Conservation (phyloP, 2,888 invertebrate genomes). For the Aspidiotus destructor region DNA sequence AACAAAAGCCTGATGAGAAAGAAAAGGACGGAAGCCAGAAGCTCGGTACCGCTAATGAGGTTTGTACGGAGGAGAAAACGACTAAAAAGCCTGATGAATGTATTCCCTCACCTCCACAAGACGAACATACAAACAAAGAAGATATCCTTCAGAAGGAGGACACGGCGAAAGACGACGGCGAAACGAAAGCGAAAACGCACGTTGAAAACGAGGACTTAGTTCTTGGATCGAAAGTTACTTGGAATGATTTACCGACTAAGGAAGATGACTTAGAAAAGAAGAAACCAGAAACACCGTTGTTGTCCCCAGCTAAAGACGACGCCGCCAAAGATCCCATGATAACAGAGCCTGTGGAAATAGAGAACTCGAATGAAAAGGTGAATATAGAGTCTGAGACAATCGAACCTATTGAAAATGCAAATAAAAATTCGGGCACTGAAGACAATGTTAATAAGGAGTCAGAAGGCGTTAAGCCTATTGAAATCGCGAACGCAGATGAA, state of each 20-base stretch:
- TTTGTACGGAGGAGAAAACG: neutral
- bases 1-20: conserved; percentile 10
- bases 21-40: conserved; percentile 31
- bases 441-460: neutral
- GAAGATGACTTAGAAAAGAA: conserved; percentile 17
- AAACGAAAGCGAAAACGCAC: neutral
- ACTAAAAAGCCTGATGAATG: neutral
- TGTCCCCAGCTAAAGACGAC: too few relatives aligned
- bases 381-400: too few relatives aligned
- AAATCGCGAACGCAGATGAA: too few relatives aligned
- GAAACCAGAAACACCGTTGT: neutral
- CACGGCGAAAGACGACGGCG: neutral
- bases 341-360: too few relatives aligned
- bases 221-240: neutral
- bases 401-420: too few relatives aligned
- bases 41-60: conserved; percentile 22
- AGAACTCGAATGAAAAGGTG: too few relatives aligned
- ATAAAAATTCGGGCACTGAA: too few relatives aligned
- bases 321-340: too few relatives aligned
- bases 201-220: neutral
- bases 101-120: neutral
- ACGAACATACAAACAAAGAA: neutral
- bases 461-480: too few relatives aligned
- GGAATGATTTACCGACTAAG: conserved; percentile 22
- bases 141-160: too few relatives aligned